Evolutionary conservation across 1,140 invertebrate genomes (phyloP), one percentile per base, ranked within the genome.

Genomic region (Ceratosolen solmsi): DNA sequence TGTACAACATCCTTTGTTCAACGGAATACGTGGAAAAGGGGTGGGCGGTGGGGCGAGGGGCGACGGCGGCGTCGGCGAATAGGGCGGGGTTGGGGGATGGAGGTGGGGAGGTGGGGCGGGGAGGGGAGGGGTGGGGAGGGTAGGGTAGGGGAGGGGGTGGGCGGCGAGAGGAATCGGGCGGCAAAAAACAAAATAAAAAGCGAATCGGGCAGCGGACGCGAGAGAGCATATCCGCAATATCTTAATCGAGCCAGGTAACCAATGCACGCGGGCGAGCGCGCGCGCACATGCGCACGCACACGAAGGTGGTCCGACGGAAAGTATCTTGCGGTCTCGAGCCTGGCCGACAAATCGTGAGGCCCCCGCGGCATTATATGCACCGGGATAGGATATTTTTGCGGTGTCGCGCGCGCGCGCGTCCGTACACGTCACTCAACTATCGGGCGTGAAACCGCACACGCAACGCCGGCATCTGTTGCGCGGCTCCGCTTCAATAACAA

Each of bases 381-480:
- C 27, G 41, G 11, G 25, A 68, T 30, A 49, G 36, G 83, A 85
- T 83, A 85, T 86, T 86, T 84, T 85, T 81, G 86, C 81, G 84
- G 84, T 84, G 63, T 51, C 38, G 74, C 80, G 63, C n/a, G 76
- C 82, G 82, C 76, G 79, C 81, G 80, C 82, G 79, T n/a, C n/a
- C n/a, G n/a, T 84, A 60, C 81, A 80, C 82, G 83, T 84, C 80
- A 83, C 54, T 83, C 82, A 65, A 83, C 74, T 82, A 83, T 81
- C 81, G 79, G 68, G 77, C 72, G 82, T 70, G 72, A 84, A 86
- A 86, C 83, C 85, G 71, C 85, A 84, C 80, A 79, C 46, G 75
- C 51, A 77, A 77, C 17, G 11, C 30, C 58, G 41, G 75, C 75
- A 77, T 79, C 76, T 56, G 63, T 79, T 70, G 36, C 54, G 30